Base-by-base conservation (phyloP, 2,888 invertebrate genomes). In the Torymus tubicola region DNA sequence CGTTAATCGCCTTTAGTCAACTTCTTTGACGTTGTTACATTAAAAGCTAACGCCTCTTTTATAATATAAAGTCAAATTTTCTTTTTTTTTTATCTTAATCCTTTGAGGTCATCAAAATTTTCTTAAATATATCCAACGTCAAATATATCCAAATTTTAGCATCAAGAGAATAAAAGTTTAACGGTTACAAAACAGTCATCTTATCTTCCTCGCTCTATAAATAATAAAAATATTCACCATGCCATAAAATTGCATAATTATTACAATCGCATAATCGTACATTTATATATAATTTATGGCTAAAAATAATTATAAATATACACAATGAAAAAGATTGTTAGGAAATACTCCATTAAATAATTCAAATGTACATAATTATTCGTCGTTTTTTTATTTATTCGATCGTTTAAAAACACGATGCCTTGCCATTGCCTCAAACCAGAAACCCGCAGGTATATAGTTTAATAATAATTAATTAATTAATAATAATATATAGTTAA, bases 321-420 rank as follows among this genome's bases (percentile, higher is more conserved):
- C 90, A 90, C 88, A 90, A 90, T 89, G 86, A 89, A 89, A 89
- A 88, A 87, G 73, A 84, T 86, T 82, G 87, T 89, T 88, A 88
- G 87, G 87, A 89, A 88, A 87, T 86, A 85, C 80, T 86, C 83
- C 84, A 84, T 85, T 88, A 87, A 89, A 90, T 88, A 90, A 89
- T 85, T 89, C 86, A 88, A 89, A 90, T 90, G 87, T 90, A 90
- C 89, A 90, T 85, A 87, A 82, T 76, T 73, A 76, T 84, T 85
- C 82, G 83, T 85, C 83, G 84, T 42, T 42, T 42, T 42, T 8
- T n/a, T n/a, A n/a, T 42, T 84, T 80, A 21, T 21, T 81, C 83
- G 71, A 71, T 78, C 58, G 73, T 71, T 42, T 80, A 83, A 82
- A 84, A 84, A 84, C 81, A 83, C 81, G 78, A 82, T 80, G 73